Conservation (phyloP, 2,113 vertebrate genomes). For the Lanius ludovicianus region DNA sequence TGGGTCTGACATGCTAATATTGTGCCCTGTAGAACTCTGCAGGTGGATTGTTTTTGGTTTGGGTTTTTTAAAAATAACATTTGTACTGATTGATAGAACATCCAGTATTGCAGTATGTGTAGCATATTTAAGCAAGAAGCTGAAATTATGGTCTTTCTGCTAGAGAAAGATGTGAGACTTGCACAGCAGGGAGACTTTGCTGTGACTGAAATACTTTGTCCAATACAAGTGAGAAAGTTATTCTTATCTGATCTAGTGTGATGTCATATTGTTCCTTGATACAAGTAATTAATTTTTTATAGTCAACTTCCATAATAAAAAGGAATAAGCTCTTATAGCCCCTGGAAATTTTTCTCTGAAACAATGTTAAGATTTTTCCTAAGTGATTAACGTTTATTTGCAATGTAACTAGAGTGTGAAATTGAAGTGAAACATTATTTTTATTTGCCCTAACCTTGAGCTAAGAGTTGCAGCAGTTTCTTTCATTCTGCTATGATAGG, state of each 20-base stretch:
- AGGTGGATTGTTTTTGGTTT: background rate
- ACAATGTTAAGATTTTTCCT: background rate
- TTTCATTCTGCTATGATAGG: background rate
- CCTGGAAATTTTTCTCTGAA: background rate
- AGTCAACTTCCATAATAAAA: background rate
- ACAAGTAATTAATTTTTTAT: background rate
- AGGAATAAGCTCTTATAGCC: background rate
- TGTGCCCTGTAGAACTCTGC: background rate
- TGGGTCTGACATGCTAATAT: background rate
- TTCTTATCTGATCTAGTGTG: background rate
- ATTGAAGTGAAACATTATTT: background rate
- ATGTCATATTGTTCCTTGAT: background rate
- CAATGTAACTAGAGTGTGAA: background rate
- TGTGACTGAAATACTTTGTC: background rate
- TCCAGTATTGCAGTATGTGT: background rate
- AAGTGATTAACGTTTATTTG: background rate
- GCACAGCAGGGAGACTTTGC: background rate
- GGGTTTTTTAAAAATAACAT: background rate
- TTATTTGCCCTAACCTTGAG: background rate
- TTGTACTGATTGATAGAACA: background rate
- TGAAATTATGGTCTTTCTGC: background rate
- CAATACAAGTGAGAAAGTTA: background rate
- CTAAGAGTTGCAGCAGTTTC: background rate
- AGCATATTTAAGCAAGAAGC: background rate
- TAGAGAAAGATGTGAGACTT: background rate